phyloP scores from a whole-genome alignment of 2,888 invertebrate genomes.

The Campoletis raptor region DNA sequence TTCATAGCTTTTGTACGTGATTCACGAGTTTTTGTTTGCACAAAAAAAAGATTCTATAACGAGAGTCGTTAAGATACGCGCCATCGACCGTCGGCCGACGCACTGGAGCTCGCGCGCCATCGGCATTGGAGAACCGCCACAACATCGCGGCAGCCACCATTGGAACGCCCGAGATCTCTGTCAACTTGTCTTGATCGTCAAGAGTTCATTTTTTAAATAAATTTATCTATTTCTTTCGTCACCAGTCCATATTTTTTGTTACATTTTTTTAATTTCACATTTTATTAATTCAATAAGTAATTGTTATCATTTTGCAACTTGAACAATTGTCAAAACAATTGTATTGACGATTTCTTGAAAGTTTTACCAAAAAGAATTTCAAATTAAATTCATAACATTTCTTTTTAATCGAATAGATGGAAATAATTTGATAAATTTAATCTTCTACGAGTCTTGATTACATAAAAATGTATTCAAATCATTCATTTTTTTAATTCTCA shows the following conservation, averaged over 20 bases:
- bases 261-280: background rate
- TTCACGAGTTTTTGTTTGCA: constrained; percentile 14
- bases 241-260: background rate
- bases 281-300: background rate
- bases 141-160: constrained; percentile 67
- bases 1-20: constrained; percentile 73
- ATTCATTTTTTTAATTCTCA: background rate
- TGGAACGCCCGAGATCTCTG: constrained; percentile 64
- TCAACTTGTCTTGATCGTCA: background rate
- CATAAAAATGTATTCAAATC: background rate
- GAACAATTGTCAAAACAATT: background rate
- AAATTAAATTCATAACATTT: no score
- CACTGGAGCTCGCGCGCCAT: constrained; percentile 56
- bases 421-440: background rate
- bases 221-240: constrained; percentile 5
- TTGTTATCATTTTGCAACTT: background rate
- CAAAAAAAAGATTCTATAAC: constrained; percentile 72
- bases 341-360: background rate
- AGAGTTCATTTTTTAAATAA: background rate
- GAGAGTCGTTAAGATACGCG: constrained; percentile 63
- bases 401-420: background rate
- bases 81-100: constrained; percentile 84
- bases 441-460: background rate
- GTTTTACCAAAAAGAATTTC: background rate
- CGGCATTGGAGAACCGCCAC: constrained; percentile 21